These are phyloP conservation scores for Epizoanthus fatuus DNA, from an alignment of 92 coral and sea anemone genomes.

Conservation along the genomic window DNA sequence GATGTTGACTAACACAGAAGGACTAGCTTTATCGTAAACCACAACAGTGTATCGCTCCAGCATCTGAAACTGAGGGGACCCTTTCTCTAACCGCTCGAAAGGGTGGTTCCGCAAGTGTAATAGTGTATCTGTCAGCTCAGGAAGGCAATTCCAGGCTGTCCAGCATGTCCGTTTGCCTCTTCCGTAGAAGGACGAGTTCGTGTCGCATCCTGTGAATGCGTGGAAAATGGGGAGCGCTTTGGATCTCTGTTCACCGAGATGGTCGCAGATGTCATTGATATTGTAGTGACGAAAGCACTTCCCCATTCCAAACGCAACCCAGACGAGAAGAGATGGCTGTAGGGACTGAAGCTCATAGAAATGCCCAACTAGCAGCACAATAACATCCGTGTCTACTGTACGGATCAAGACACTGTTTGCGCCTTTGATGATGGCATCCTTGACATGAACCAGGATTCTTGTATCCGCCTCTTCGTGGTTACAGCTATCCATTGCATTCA, in stretches of 20 bases:
- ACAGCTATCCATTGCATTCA: conserved; percentile 5
- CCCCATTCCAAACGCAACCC: not conserved
- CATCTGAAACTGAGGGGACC: conserved; percentile 1
- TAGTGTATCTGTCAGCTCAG: not conserved
- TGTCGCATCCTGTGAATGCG: conserved; percentile 15
- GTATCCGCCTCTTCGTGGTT: conserved; percentile 21
- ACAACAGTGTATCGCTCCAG: not conserved
- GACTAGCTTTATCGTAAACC: too few species aligned
- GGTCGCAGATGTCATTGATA: not conserved
- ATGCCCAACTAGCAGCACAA: conserved; percentile 17
- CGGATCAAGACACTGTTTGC: not conserved
- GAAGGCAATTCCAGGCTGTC: not conserved
- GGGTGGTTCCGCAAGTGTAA: too few species aligned
- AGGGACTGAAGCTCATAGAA: not conserved
- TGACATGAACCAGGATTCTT: conserved; percentile 1
- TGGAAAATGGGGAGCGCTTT: not conserved
- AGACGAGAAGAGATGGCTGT: not conserved
- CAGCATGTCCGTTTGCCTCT: not conserved
- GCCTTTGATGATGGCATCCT: conserved; percentile 17
- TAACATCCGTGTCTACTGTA: conserved; percentile 21
- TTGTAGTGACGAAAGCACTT: not conserved
- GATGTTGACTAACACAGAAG: too few species aligned
- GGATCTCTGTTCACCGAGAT: not conserved
- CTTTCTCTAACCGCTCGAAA: not conserved
- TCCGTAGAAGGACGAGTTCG: conserved; percentile 1